Base-by-base conservation (phyloP, 1,140 invertebrate species). In the Trachymyrmex cornetzi region DNA sequence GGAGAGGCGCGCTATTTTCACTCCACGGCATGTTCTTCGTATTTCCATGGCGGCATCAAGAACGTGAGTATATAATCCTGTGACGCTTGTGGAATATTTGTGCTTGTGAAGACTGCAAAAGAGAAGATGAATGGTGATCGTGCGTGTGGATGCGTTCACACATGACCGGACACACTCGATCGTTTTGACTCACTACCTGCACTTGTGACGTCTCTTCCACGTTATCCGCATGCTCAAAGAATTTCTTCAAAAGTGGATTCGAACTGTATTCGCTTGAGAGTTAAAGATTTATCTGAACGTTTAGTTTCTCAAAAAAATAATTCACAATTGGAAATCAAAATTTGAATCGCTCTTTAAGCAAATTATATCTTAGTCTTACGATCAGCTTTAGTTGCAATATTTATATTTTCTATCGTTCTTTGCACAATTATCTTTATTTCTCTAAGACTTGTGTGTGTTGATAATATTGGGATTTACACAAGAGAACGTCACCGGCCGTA, bases 11-110 rank as follows among this genome's bases (percentile, higher is more conserved):
- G 34, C 57, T 74, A 75, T 84, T 84, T 74, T 82, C 59, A 61
- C 55, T 53, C 69, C 11, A 74, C 67, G 38, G 72, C 55, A 9
- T 75, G 27, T 50, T 84, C 55, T 48, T 75, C 80, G 38, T 74
- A 38, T 50, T 61, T 61, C 75, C 71, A 69, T 19, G 74, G 59
- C 57, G 30, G 22, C 81, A 24, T 55, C 71, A n/a, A 27, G 85
- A 89, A 89, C 89, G 89, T 90, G 89, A 90, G 89, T 90, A 90
- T 87, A 84, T 61, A 84, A 84, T 61, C 19, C 34, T 12, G 77
- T 77, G 53, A 77, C 79, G 77, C 80, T 89, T 87, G 59, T 77
- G 85, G 30, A 63, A 61, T 59, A 48, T 74, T 44, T 79, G 22
- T 59, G 75, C 53, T 80, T 48, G 67, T 59, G 86, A 11, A 27